Conservation (phyloP, 92 coral and sea anemone genomes). For the Epizoanthus stellaris region DNA sequence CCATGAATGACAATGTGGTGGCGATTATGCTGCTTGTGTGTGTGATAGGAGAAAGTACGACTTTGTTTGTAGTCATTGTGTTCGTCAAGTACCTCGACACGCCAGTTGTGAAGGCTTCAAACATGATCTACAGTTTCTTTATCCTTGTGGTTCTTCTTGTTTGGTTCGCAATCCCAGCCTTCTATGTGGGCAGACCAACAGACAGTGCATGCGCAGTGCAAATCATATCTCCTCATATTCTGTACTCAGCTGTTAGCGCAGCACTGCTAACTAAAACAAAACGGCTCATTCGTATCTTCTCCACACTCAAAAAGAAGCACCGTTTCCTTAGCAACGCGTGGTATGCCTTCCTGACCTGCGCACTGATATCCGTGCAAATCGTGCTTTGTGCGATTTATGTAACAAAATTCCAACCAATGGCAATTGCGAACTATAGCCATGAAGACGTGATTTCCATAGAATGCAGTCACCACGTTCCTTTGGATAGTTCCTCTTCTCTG, state of each 20-base stretch:
- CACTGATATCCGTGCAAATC: conserved; percentile 74
- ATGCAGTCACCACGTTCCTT: conserved; percentile 68
- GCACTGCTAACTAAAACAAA: conserved; percentile 92
- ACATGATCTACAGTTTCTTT: conserved; percentile 74
- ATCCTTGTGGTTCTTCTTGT: conserved; percentile 67
- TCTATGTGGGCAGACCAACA: conserved; percentile 82
- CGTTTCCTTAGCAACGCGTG: conserved; percentile 87
- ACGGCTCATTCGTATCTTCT: conserved; percentile 88
- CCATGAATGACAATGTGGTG: conserved; percentile 50
- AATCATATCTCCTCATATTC: conserved; percentile 66
- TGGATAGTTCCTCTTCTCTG: conserved; percentile 74
- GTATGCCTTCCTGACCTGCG: conserved; percentile 83
- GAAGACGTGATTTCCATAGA: conserved; percentile 50
- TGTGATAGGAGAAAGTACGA: conserved; percentile 71
- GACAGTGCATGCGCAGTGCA: conserved; percentile 66
- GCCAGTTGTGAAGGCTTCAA: conserved; percentile 92
- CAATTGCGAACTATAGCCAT: conserved; percentile 36
- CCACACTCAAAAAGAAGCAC: conserved; percentile 69
- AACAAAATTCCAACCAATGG: conserved; percentile 70
- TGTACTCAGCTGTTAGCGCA: conserved; percentile 87
- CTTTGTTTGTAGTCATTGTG: conserved; percentile 72
- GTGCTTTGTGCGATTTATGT: conserved; percentile 61
- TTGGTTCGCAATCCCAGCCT: conserved; percentile 76
- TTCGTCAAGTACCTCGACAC: conserved; percentile 79
- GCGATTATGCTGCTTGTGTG: conserved; percentile 67